Percentiles rank a stretch among this genome's conserved stretches.
These are phyloP conservation scores for Tetrao urogallus DNA, from an alignment of 2,113 vertebrate species.

Conservation along the genomic window DNA sequence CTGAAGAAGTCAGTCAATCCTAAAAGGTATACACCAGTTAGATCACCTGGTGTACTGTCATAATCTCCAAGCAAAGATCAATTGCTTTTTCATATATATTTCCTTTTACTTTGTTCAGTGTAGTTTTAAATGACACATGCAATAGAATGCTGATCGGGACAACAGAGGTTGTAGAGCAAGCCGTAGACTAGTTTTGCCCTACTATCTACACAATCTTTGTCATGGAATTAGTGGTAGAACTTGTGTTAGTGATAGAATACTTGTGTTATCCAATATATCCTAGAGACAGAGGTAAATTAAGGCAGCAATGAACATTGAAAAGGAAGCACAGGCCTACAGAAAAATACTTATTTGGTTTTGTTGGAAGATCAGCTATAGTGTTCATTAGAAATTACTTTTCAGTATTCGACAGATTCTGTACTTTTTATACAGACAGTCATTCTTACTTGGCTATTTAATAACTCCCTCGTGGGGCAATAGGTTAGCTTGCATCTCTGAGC, in stretches of 20 bases:
- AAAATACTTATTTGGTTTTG: background rate
- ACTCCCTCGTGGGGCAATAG: background rate
- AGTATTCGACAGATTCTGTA: background rate
- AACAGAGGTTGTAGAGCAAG: background rate
- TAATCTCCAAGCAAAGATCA: background rate
- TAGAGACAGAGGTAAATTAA: background rate
- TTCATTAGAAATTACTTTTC: background rate
- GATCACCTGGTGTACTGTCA: background rate
- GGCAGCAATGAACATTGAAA: background rate
- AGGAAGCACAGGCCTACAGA: background rate
- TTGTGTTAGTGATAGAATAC: background rate
- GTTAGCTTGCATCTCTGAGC: background rate
- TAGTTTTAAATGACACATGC: background rate
- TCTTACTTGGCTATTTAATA: background rate
- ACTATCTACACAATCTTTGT: background rate
- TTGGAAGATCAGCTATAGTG: background rate
- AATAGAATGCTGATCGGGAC: background rate
- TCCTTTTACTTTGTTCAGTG: background rate
- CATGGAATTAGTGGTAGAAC: background rate
- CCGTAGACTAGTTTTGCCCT: background rate
- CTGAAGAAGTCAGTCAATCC: background rate
- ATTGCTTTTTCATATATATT: background rate
- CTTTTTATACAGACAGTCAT: background rate
- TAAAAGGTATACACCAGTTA: background rate
- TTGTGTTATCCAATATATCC: background rate